phyloP scores from a whole-genome alignment of 2,888 invertebrate species.

The Fragum fragum region DNA sequence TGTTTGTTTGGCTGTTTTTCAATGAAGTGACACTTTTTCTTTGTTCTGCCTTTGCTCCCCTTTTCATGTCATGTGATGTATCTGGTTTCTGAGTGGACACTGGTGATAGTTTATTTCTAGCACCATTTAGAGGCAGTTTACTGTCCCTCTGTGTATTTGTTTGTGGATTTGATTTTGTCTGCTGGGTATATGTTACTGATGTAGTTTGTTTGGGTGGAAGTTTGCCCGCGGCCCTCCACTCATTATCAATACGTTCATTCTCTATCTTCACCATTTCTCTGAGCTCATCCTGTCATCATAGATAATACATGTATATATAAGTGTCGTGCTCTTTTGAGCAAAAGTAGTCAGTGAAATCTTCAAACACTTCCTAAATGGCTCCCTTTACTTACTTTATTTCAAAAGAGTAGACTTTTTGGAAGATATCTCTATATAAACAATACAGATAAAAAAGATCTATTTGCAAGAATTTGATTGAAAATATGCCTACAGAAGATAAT shows the following conservation, averaged over 20 bases:
- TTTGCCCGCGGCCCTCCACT: constrained; percentile 23
- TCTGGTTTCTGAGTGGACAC: not conserved
- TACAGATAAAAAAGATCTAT: too few species aligned
- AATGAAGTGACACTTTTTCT: not conserved
- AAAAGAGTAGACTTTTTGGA: too few species aligned
- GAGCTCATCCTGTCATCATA: constrained; percentile 30
- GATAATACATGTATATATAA: not conserved
- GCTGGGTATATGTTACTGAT: not conserved
- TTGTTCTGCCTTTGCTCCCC: not conserved
- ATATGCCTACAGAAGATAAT: too few species aligned
- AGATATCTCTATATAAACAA: too few species aligned
- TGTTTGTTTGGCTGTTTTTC: not conserved
- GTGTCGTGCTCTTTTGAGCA: too few species aligned
- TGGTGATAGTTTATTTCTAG: not conserved
- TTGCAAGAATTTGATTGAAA: too few species aligned
- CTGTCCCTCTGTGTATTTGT: not conserved
- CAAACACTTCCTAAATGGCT: too few species aligned
- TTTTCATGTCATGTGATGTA: not conserved
- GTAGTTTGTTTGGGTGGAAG: too few species aligned
- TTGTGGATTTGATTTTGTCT: not conserved
- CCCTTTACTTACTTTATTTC: too few species aligned
- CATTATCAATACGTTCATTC: constrained; percentile 17
- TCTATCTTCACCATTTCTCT: constrained; percentile 21
- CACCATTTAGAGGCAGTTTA: not conserved
- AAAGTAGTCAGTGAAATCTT: too few species aligned